Base-by-base conservation (phyloP, 1,140 invertebrate genomes). In the Bombus superbus region DNA sequence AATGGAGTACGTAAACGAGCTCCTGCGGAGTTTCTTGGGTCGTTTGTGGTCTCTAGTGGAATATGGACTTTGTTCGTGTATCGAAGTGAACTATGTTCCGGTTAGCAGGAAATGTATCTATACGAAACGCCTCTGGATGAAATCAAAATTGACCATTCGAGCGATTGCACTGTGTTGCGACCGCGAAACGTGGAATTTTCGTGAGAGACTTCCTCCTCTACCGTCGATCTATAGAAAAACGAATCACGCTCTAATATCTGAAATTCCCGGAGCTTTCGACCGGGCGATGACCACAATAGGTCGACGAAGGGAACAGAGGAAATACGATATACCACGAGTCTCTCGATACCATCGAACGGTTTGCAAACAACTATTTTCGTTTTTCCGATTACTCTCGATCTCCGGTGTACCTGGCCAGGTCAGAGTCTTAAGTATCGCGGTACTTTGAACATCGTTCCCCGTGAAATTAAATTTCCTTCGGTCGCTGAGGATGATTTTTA, bases 401-500 rank as follows among this genome's bases (percentile, higher is more conserved):
- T 2, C 10, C n/a, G 18, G 38, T 28, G 22, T 42, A 40, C 71
- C 44, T 73, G 71, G n/a, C 5, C 13, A 9, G 38, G 15, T 40
- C 80, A 22, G 53, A 76, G 53, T 53, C 73, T 69, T 77, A 83
- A 83, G 35, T 77, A 71, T 84, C 76, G 82, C 82, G 75, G 62
- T 72, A 59, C 82, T 84, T 79, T 44, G 82, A 71, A n/a, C 82
- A 62, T 84, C 82, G 75, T 84, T 59, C 53, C 38, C 64, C 25
- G 40, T 6, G 82, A 79, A 79, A 84, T 84, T 57, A 73, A 81
- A 81, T 81, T 85, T 73, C 69, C 42, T 22, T 42, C 18, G 53
- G 68, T 68, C 32, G n/a, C 74, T n/a, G 22, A 40, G 71, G 71
- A 85, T 79, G 71, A 85, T 74, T 81, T 81, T 81, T 85, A 66